Conservation (phyloP, 2,113 vertebrate species). For the Carassius gibelio region DNA sequence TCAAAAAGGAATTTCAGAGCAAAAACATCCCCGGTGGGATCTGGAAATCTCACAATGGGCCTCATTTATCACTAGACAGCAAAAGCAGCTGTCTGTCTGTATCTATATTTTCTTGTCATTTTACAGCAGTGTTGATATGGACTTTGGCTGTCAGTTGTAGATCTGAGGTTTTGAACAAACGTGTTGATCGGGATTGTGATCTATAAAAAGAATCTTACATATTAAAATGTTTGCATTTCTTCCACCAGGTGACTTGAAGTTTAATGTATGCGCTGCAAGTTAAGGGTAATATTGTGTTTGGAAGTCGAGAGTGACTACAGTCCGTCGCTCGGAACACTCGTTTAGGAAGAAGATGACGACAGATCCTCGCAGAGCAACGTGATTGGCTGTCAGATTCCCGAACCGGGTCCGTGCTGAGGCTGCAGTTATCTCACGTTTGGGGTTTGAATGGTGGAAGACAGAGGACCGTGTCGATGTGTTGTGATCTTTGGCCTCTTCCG, state of each 20-base stretch:
- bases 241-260: neutral
- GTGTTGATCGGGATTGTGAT: too few species aligned
- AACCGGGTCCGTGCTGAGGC: slow-evolving; percentile 58
- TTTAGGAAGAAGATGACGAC: slow-evolving; percentile 64
- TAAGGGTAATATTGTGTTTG: neutral
- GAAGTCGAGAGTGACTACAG: neutral
- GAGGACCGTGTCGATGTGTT: slow-evolving; percentile 74
- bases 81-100: too few species aligned
- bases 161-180: too few species aligned
- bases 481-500: slow-evolving; percentile 60
- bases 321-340: too few species aligned
- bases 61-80: too few species aligned
- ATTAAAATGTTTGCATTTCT: neutral
- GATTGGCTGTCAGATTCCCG: slow-evolving; percentile 64
- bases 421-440: slow-evolving; percentile 49
- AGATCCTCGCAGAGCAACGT: slow-evolving; percentile 52
- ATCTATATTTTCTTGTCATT: too few species aligned
- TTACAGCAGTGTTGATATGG: too few species aligned
- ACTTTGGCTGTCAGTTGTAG: too few species aligned
- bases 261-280: neutral
- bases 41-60: too few species aligned
- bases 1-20: too few species aligned
- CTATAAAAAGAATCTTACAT: neutral
- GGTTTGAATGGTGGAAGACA: slow-evolving; percentile 58
- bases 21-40: too few species aligned